Evolutionary conservation across 2,888 invertebrate genomes (phyloP), one percentile per base, ranked within the genome.

Genomic region (Lycia hirtaria): DNA sequence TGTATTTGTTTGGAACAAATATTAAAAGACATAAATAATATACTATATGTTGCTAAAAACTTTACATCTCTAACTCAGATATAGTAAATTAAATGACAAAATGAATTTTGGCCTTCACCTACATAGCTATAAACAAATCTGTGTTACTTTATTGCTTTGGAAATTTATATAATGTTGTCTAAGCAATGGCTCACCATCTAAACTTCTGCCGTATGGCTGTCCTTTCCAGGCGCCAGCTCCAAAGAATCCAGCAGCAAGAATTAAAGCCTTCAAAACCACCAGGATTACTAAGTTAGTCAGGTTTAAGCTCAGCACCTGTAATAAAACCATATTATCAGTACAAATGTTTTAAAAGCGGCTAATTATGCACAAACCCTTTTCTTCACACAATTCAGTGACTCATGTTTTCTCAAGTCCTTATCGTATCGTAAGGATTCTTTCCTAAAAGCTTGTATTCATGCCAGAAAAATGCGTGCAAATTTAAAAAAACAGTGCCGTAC

Each of bases 221-320:
- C 88, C 88, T 65, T 90, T 94, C 94, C 94, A 95, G n/a, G 94
- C 94, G 0, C 95, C 95, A 0, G 94, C 94, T 4, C 96, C 96
- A 71, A 96, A 91, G 72, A 96, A 94, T 0, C 96, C 96, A 9
- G 96, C 96, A 0, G 96, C 96, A 70, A 97, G 94, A 60, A 97
- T 96, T 5, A 97, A 87, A 0, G 96, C 96, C 85, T 97, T 97
- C 59, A 97, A 87, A 24, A 97, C 93, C 45, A 97, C 92, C 53
- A 97, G 92, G 59, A 97, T 95, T 41, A 97, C 90, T 62, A 97
- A 85, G 81, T 97, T 97, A 0, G 97, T 96, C 55, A 97, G 84
- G 86, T 97, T 97, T 49, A 97, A 85, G 71, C 97, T 97, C 40
- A 97, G 86, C 2, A 96, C 95, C 95, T 95, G 84, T 0, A 80